These are phyloP conservation scores for Collichthys lucidus DNA, from an alignment of 2,113 vertebrate species.

Conservation along the genomic window DNA sequence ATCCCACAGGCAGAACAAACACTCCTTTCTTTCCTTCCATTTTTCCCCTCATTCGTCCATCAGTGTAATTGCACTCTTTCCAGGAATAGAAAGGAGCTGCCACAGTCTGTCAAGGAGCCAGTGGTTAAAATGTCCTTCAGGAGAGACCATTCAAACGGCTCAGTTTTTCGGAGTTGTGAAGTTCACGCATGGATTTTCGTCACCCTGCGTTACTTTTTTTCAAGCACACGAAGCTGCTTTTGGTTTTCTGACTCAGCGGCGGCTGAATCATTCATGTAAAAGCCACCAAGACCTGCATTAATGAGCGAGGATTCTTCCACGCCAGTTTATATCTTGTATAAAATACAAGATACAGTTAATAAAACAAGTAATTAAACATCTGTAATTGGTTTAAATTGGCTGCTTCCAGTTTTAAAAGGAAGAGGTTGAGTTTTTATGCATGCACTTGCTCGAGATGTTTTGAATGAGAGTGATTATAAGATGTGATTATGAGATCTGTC, in stretches of 20 bases:
- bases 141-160: constrained; percentile 42
- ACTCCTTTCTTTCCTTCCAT: constrained; percentile 68
- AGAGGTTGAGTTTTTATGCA: too few species aligned
- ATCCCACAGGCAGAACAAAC: constrained; percentile 70
- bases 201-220: constrained; percentile 13
- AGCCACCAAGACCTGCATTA: not conserved
- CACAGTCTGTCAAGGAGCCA: constrained; percentile 67
- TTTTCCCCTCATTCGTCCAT: constrained; percentile 72
- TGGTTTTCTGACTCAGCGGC: constrained; percentile 9
- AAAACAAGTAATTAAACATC: not conserved
- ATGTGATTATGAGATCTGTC: not conserved
- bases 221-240: not conserved
- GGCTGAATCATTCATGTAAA: constrained; percentile 21
- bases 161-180: constrained; percentile 21
- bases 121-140: constrained; percentile 74
- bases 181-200: constrained; percentile 43
- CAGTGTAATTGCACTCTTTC: constrained; percentile 78
- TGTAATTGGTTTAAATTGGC: not conserved
- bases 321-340: too few species aligned
- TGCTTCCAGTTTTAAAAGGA: not conserved
- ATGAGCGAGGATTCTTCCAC: not conserved
- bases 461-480: not conserved
- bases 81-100: constrained; percentile 79
- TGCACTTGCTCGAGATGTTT: not conserved
- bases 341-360: not conserved